Percentiles rank a stretch among this genome's conserved stretches.
Conservation (phyloP, 2,797 vertebrate species). For the Sciaenops ocellatus region DNA sequence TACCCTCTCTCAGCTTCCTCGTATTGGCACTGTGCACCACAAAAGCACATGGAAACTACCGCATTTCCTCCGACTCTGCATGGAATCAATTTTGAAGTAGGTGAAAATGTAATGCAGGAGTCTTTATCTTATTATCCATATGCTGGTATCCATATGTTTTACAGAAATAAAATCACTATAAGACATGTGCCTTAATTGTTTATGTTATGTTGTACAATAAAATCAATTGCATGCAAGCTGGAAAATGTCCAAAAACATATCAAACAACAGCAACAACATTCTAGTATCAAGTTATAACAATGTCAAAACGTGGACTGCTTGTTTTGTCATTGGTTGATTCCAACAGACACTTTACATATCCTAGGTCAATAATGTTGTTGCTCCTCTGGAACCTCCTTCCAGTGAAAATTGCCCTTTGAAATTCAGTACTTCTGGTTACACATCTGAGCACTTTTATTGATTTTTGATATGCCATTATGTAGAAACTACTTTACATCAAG, state of each 20-base stretch:
- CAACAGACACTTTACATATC: constrained; percentile 13
- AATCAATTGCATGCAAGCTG: background rate
- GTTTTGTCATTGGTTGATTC: constrained; percentile 15
- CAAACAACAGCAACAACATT: background rate
- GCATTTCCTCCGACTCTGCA: constrained; percentile 73
- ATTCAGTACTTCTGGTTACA: constrained; percentile 68
- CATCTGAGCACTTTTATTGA: constrained; percentile 78
- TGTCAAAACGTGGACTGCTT: constrained; percentile 10
- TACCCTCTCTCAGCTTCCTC: constrained; percentile 69
- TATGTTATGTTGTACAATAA: background rate
- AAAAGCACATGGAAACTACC: constrained; percentile 62
- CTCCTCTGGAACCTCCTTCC: constrained; percentile 42
- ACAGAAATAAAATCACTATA: background rate
- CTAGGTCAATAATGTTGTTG: constrained; percentile 47
- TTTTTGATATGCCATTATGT: constrained; percentile 69
- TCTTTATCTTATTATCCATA: background rate
- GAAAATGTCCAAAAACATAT: constrained; percentile 10
- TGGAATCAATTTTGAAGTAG: constrained; percentile 48
- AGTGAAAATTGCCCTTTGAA: constrained; percentile 64
- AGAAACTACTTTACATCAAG: constrained; percentile 45
- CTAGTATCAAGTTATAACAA: background rate
- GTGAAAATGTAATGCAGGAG: constrained; percentile 1
- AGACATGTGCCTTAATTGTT: background rate
- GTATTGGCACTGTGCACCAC: constrained; percentile 59
- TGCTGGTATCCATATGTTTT: background rate